These are phyloP conservation scores for Bubalus kerabau DNA, from an alignment of 2,113 vertebrate genomes.

Conservation along the genomic window DNA sequence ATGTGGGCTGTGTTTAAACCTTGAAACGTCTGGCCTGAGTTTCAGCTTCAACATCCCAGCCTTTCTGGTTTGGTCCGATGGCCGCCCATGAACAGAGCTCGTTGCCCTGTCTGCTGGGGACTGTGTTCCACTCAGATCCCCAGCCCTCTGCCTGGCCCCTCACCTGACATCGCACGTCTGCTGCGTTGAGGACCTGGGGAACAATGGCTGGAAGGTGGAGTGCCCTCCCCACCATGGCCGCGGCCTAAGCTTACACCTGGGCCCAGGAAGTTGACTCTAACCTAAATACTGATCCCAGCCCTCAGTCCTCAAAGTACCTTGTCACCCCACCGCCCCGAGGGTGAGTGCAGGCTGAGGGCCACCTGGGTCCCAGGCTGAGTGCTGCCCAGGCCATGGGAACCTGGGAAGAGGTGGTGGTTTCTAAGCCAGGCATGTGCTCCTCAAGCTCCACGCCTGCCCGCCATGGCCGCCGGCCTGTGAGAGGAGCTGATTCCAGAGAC, in stretches of 20 bases:
- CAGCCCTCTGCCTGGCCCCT: background rate
- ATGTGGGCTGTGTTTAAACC: background rate
- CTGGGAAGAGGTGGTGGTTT: background rate
- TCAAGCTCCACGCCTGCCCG: background rate
- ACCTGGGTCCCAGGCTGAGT: background rate
- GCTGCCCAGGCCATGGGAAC: background rate
- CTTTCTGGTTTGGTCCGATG: background rate
- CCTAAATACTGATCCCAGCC: background rate
- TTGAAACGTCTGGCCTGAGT: background rate
- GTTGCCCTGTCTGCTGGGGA: background rate
- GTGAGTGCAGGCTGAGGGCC: background rate
- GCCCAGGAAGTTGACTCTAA: background rate
- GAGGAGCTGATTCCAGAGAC: background rate
- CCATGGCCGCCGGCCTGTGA: background rate
- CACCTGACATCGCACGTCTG: background rate
- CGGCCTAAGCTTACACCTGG: background rate
- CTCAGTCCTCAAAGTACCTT: background rate
- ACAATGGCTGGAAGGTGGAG: background rate
- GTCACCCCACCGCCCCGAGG: background rate
- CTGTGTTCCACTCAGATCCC: background rate
- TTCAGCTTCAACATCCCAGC: background rate
- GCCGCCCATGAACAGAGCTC: background rate
- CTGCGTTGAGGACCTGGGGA: background rate
- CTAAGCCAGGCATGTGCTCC: background rate
- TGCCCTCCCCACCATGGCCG: background rate